Evolutionary conservation across 2,888 invertebrate species (phyloP).

Genomic region (Ypsolopha sequella): DNA sequence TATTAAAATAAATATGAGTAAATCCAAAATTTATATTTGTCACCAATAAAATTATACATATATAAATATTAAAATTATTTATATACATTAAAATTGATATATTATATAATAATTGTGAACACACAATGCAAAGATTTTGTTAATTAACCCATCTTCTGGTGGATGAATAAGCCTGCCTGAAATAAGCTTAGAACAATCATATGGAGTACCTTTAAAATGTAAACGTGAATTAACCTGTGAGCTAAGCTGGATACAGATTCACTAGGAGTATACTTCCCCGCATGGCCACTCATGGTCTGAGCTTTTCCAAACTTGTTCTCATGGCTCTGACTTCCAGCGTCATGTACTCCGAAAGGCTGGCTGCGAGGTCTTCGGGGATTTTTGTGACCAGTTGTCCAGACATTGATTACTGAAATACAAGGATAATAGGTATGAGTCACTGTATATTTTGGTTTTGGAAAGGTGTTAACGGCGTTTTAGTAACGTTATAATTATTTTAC

Average conservation of each 20-base stretch:
- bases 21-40: no score
- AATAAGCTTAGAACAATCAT: no score
- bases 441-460: no score
- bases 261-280: conserved; percentile 85
- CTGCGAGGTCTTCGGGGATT: conserved; percentile 68
- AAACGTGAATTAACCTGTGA: conserved; percentile 46
- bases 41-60: no score
- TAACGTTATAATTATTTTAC: no score
- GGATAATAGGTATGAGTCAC: not conserved
- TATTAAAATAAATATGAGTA: no score
- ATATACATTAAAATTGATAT: no score
- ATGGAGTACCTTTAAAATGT: not conserved
- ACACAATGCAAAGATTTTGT: not conserved
- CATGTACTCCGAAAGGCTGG: conserved; percentile 51
- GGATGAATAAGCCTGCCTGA: no score
- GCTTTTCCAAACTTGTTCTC: conserved; percentile 83
- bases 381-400: conserved; percentile 84
- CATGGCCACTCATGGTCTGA: conserved; percentile 83
- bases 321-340: conserved; percentile 46
- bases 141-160: no score
- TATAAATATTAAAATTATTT: no score
- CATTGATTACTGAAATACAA: conserved; percentile 78
- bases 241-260: conserved; percentile 67
- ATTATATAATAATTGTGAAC: not conserved
- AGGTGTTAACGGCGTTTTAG: no score